These are phyloP conservation scores for Clamator glandarius DNA, from an alignment of 2,797 vertebrate genomes.

Conservation along the genomic window DNA sequence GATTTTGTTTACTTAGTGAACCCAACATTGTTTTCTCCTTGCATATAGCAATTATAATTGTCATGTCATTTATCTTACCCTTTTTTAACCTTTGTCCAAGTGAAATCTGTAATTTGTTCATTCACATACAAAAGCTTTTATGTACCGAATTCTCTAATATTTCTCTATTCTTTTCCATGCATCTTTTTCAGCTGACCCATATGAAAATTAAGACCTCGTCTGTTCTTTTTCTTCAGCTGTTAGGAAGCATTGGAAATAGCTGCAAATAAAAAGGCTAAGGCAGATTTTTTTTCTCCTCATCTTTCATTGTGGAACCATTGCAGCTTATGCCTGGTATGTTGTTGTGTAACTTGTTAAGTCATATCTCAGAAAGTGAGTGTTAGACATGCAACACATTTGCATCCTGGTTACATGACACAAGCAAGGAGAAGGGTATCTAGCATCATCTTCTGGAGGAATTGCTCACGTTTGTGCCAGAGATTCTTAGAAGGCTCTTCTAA, in stretches of 20 bases:
- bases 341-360: neutral
- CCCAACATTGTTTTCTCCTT: neutral
- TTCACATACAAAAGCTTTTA: slow-evolving; percentile 4
- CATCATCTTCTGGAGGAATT: neutral
- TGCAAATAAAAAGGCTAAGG: neutral
- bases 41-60: neutral
- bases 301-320: neutral
- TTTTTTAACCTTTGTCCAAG: neutral
- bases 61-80: neutral
- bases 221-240: neutral
- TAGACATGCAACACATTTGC: neutral
- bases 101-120: neutral
- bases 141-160: neutral
- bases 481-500: neutral
- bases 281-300: neutral
- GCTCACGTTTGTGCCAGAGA: neutral
- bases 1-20: neutral
- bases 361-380: neutral
- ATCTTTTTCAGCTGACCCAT: neutral
- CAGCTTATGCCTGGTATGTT: neutral
- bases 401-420: neutral
- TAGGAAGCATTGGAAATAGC: neutral
- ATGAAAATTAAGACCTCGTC: neutral
- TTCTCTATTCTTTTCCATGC: neutral
- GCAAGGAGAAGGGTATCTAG: neutral